phyloP scores from a whole-genome alignment of 2,797 vertebrate genomes.

The Clarias platycephalus region DNA sequence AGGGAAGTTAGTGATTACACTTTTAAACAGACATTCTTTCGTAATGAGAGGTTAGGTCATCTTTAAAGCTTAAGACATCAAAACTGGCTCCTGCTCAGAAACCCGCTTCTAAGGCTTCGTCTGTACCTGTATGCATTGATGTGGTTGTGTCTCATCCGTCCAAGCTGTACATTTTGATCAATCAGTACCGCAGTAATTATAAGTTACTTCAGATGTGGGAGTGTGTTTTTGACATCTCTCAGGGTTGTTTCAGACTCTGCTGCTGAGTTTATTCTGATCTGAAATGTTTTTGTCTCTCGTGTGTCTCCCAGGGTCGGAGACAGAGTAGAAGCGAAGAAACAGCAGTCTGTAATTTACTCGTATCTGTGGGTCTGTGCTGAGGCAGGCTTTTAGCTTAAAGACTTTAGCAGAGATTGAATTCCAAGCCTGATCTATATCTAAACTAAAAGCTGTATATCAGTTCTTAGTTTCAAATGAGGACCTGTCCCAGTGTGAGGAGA shows the following conservation, averaged over 20 bases:
- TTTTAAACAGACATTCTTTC: neutral
- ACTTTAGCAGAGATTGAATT: slow-evolving; percentile 47
- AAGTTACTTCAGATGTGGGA: neutral
- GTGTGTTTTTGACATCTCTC: neutral
- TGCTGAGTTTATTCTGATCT: slow-evolving; percentile 40
- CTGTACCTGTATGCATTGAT: neutral
- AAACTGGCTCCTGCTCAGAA: neutral
- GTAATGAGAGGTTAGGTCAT: neutral
- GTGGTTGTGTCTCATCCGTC: neutral
- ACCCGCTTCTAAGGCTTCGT: neutral
- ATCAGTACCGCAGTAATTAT: neutral
- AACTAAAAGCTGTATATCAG: neutral
- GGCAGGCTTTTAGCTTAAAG: slow-evolving; percentile 42
- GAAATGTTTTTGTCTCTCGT: slow-evolving; percentile 23
- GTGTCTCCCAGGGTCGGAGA: slow-evolving; percentile 44
- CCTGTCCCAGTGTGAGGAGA: neutral
- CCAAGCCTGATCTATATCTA: slow-evolving; percentile 39
- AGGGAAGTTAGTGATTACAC: neutral
- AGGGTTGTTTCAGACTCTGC: slow-evolving; percentile 15
- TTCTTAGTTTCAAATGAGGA: neutral
- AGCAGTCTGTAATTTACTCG: slow-evolving; percentile 45
- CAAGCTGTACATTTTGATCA: neutral
- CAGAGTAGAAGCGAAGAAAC: slow-evolving; percentile 41
- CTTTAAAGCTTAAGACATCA: neutral
- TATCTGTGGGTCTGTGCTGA: slow-evolving; percentile 41